Base-by-base conservation (phyloP, 2,113 vertebrate species). In the Oenanthe oenanthe region DNA sequence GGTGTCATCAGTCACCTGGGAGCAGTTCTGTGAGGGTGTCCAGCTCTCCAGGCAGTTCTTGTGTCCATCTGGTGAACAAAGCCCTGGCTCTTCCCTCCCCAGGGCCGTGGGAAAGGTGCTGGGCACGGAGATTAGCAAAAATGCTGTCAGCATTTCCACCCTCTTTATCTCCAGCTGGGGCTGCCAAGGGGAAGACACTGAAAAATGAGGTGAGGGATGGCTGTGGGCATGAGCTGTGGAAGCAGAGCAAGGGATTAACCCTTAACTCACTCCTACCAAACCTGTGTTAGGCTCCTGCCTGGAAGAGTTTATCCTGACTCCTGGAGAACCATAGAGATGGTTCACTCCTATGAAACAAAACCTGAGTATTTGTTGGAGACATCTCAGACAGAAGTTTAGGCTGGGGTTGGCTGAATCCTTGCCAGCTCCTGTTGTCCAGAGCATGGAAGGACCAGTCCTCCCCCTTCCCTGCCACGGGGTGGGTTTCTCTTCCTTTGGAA, bases 71-170 rank as follows among this genome's bases (percentile, higher is more conserved):
- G 9, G 40, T 48, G 36, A 54, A 19, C 42, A 19, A 68, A 72
- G 19, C 40, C 36, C 43, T 40, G 56, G 15, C 40, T 57, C 32
- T 66, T 36, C 77, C 31, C 31, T 43, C 36, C 80, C 14, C 4
- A 7, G 19, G 68, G 63, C 45, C 1, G 0, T 14, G 36, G 31
- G 72, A 80, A 34, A 21, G 47, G 32, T 62, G 14, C 9, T 2
- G 45, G 36, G 26, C 20, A 34, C 0, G 0, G 32, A 38, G 17
- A 17, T 58, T 5, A 51, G 38, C 40, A 43, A 7, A 9, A 63
- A 34, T 13, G 11, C 43, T 0, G 0, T 22, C 71, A 65, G 0
- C 2, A 4, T 54, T 76, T 68, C 65, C 32, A 34, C 6, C 5
- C 20, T 68, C 40, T 50, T 62, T 36, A 5, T 58, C 43, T 74